Percentiles rank a stretch among this genome's conserved stretches.
phyloP scores from a whole-genome alignment of 2,113 vertebrate genomes.

The Actenoides hombroni region DNA sequence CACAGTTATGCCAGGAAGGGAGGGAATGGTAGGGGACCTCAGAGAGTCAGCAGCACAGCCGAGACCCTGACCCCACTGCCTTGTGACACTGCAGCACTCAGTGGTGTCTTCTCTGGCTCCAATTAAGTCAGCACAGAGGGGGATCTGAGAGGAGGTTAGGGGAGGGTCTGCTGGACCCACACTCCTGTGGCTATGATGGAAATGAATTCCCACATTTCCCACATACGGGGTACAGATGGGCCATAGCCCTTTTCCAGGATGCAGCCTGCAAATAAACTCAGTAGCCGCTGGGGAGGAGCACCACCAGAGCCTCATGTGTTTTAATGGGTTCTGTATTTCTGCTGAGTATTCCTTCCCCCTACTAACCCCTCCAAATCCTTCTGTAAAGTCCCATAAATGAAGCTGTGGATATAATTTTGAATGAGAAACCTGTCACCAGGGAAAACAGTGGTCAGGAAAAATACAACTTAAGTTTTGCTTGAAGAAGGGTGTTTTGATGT shows the following conservation, averaged over 20 bases:
- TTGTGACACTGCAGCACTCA: rapidly evolving
- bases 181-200: background rate
- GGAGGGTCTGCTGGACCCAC: background rate
- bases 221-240: conserved; percentile 43
- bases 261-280: conserved; percentile 12
- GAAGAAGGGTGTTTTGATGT: background rate
- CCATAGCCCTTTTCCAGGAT: background rate
- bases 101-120: background rate
- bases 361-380: background rate
- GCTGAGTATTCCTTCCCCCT: background rate
- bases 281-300: conserved; percentile 4
- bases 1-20: rapidly evolving
- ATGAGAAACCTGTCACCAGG: conserved; percentile 20
- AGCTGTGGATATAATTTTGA: background rate
- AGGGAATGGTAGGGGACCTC: rapidly evolving
- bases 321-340: background rate
- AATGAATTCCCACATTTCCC: conserved; percentile 24
- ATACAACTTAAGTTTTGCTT: conserved; percentile 6
- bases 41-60: rapidly evolving
- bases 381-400: conserved; percentile 33
- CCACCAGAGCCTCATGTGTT: background rate
- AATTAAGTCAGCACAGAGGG: background rate
- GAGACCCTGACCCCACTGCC: background rate
- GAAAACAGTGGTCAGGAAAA: conserved; percentile 7
- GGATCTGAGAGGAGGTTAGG: background rate